phyloP scores from a whole-genome alignment of 2,113 vertebrate genomes.

The Pangasianodon hypophthalmus region DNA sequence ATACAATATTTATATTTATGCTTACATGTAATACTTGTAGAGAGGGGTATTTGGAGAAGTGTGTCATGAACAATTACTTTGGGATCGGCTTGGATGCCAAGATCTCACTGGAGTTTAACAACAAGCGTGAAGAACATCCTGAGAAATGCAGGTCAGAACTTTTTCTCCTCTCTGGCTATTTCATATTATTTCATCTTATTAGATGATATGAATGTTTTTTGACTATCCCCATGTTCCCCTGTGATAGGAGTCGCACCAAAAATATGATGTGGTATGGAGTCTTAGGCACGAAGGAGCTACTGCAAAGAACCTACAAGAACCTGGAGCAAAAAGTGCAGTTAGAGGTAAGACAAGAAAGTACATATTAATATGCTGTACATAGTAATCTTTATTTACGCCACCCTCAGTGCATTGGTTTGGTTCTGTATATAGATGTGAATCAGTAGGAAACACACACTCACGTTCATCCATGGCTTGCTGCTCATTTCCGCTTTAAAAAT shows the following conservation, averaged over 20 bases:
- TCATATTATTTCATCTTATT: not conserved
- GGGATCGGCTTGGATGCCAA: slow-evolving; percentile 97
- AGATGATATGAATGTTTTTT: not conserved
- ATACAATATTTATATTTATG: not conserved
- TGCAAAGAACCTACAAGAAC: slow-evolving; percentile 97
- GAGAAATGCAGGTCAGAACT: slow-evolving; percentile 92
- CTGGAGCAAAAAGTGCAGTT: slow-evolving; percentile 97
- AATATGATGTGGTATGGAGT: slow-evolving; percentile 99
- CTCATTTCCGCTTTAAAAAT: not conserved
- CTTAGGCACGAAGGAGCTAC: slow-evolving; percentile 91
- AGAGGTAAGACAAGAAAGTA: slow-evolving; percentile 78
- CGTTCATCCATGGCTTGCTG: not conserved
- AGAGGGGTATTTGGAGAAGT: slow-evolving; percentile 96
- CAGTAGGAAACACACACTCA: not conserved
- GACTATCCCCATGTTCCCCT: not conserved
- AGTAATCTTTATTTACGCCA: not conserved
- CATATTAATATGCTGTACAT: not conserved
- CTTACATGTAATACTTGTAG: slow-evolving; percentile 63
- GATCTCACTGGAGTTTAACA: slow-evolving; percentile 98
- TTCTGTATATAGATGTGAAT: not conserved
- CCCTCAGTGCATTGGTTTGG: not conserved
- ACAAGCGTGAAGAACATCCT: slow-evolving; percentile 95
- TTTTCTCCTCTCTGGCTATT: not conserved
- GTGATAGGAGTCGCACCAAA: slow-evolving; percentile 90
- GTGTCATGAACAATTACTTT: slow-evolving; percentile 99